These are phyloP conservation scores for Amphimedon queenslandica DNA, from an alignment of 37 sponge, comb jelly and placozoan genomes.

Conservation along the genomic window DNA sequence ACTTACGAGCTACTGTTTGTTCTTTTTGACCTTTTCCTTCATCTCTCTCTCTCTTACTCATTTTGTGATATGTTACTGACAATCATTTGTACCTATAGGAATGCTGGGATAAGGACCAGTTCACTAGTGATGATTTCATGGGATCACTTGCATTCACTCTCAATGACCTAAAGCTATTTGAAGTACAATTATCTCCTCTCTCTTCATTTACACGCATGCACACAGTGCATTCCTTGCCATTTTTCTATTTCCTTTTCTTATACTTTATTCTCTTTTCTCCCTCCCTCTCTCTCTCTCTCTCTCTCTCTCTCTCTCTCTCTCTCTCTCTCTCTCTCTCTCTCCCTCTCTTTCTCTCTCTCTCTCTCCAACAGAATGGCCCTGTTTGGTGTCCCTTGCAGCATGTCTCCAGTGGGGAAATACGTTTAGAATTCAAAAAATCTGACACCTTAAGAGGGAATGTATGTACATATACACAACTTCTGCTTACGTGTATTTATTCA, in stretches of 20 bases:
- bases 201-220: not conserved
- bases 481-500: too few species aligned
- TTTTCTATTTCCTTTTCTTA: not conserved
- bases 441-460: too few species aligned
- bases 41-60: too few species aligned
- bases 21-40: too few species aligned
- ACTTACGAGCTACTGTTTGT: too few species aligned
- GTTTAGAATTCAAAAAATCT: constrained; percentile 6
- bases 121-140: constrained; percentile 53
- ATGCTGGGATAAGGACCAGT: constrained; percentile 51
- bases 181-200: not conserved
- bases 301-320: not conserved
- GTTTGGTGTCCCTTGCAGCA: constrained; percentile 36
- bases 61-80: not conserved
- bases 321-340: not conserved
- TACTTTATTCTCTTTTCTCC: not conserved
- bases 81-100: constrained; percentile 6
- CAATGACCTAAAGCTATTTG: constrained; percentile 7
- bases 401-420: constrained; percentile 37
- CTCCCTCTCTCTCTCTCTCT: not conserved
- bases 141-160: constrained; percentile 25
- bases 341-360: not conserved
- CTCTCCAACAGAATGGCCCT: constrained; percentile 16
- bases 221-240: not conserved
- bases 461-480: too few species aligned